phyloP scores from a whole-genome alignment of 2,797 vertebrate genomes.

The Channallabes apus region DNA sequence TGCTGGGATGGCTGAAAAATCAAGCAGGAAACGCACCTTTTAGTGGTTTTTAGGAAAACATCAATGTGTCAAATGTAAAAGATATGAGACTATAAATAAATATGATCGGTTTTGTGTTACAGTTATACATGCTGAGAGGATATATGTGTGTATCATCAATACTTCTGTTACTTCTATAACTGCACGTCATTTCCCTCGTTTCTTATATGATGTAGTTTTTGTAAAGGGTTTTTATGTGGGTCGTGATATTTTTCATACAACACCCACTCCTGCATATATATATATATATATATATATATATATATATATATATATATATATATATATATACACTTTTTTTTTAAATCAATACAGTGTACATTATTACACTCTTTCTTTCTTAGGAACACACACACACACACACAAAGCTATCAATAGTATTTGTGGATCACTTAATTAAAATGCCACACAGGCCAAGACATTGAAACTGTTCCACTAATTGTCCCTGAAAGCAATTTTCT shows the following conservation, averaged over 20 bases:
- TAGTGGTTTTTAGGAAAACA: background rate
- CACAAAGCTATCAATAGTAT: constrained; percentile 44
- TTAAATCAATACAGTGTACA: background rate
- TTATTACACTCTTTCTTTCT: background rate
- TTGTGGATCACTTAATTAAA: constrained; percentile 54
- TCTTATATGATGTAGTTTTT: background rate
- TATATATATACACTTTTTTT: too few relatives aligned
- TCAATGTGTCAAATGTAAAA: background rate
- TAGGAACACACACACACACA: constrained; percentile 24
- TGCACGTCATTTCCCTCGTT: background rate
- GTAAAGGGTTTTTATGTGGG: background rate
- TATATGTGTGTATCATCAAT: background rate
- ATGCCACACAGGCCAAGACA: constrained; percentile 50
- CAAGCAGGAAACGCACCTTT: background rate
- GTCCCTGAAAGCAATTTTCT: constrained; percentile 54
- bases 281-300: too few relatives aligned
- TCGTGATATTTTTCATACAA: too few relatives aligned
- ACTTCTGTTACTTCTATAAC: too few relatives aligned
- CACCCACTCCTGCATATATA: background rate
- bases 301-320: too few relatives aligned
- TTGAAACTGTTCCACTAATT: constrained; percentile 53
- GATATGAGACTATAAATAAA: background rate
- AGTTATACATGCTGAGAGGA: background rate
- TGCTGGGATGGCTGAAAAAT: background rate
- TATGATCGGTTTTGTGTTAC: background rate